Evolutionary conservation across 2,113 vertebrate genomes (phyloP).

Genomic region (Chitala chitala): DNA sequence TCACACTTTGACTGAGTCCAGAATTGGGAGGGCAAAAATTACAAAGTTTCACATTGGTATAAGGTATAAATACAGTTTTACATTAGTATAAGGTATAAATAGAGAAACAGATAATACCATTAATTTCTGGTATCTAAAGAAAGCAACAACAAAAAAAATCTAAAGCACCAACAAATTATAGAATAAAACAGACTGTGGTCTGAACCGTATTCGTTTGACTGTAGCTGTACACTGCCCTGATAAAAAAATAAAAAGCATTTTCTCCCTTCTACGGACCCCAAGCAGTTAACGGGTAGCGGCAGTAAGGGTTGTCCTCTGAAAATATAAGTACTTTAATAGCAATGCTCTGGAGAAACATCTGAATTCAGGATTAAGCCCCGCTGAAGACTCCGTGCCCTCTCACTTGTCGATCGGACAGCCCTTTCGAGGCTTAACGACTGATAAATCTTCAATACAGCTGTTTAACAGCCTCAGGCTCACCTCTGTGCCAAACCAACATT

Average conservation of each 20-base stretch:
- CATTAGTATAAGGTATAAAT: conserved; percentile 91
- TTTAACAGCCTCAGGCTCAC: background rate
- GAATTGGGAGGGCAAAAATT: conserved; percentile 84
- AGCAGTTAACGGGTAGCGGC: background rate
- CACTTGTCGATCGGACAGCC: conserved; percentile 7
- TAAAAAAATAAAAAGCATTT: conserved; percentile 58
- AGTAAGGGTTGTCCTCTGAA: conserved; percentile 1
- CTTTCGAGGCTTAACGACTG: conserved; percentile 8
- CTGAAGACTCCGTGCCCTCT: background rate
- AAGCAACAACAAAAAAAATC: conserved; percentile 60
- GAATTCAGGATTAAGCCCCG: background rate
- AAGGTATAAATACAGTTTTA: conserved; percentile 89
- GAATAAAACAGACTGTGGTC: conserved; percentile 72
- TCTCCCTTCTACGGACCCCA: conserved; percentile 25
- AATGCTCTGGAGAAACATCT: background rate
- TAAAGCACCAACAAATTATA: conserved; percentile 97
- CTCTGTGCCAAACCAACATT: background rate
- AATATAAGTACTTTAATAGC: conserved; percentile 14
- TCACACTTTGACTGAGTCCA: conserved; percentile 99
- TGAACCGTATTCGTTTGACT: conserved; percentile 74
- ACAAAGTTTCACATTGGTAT: conserved; percentile 99
- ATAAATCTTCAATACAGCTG: conserved; percentile 4
- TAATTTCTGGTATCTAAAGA: conserved; percentile 71
- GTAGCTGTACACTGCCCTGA: conserved; percentile 80
- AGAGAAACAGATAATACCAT: conserved; percentile 71